Evolutionary conservation across 2,888 invertebrate species (phyloP), one percentile per base, ranked within the genome.

Genomic region (Trachelus stipa): DNA sequence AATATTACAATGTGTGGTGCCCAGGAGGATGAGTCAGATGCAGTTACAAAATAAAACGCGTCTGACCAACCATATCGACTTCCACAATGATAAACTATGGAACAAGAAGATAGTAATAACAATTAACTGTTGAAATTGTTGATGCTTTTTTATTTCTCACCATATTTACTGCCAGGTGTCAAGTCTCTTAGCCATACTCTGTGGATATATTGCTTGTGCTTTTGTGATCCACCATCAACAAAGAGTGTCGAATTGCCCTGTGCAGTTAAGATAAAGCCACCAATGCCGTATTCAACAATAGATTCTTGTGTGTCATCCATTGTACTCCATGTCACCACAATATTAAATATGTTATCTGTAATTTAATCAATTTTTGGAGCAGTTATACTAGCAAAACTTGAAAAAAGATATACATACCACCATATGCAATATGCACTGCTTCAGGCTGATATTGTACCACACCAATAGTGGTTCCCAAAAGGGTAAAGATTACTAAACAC

Each of bases 311-410:
- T 95, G 84, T 95, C 92, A 88, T 95, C 94, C 88, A 94, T 94
- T 12, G 97, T 97, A 3, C 95, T 95, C 97, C 97, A 97, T 82
- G 97, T 97, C 40, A 97, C 95, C 37, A 95, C 94, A 83, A 97
- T 95, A 86, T 96, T 95, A 82, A 93, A 93, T 75, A 93, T 91
- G 87, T 93, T 93, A 81, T 95, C 95, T 95, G 91, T 31, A 40
- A 77, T 74, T 68, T n/a, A 34, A 37, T 34, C 30, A 40, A 15
- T 6, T 40, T 40, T 40, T 40, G 6, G 6, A 40, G 23, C 6
- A 40, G 40, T 40, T 15, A 40, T 40, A 40, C 23, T 40, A 40
- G 23, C 0, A 40, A 40, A 40, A 40, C 4, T 1, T 40, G 0
- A 23, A 40, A 40, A 40, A 40, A 40, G 11, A 40, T 40, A 33